These are phyloP conservation scores for Microtus pennsylvanicus DNA, from an alignment of 2,113 vertebrate species.

Conservation along the genomic window DNA sequence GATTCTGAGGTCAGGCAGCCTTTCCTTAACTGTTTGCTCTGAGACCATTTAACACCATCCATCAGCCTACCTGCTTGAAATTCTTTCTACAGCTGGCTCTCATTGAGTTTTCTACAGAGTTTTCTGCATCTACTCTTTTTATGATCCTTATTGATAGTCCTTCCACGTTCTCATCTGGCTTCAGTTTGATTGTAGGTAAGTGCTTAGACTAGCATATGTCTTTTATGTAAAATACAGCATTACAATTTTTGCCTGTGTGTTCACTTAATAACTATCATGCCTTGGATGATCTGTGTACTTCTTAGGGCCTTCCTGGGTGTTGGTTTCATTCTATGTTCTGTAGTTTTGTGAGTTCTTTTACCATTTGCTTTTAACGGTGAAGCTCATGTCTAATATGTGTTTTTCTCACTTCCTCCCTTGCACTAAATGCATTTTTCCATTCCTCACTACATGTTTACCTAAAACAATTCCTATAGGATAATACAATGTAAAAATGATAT, in stretches of 20 bases:
- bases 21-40: neutral
- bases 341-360: neutral
- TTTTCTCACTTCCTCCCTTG: neutral
- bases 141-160: neutral
- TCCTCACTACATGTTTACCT: neutral
- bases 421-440: neutral
- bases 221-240: neutral
- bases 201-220: neutral
- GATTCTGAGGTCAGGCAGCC: constrained; percentile 26
- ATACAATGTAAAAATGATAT: neutral
- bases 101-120: neutral
- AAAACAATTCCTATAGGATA: neutral
- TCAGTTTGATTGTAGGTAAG: neutral
- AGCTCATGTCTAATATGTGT: neutral
- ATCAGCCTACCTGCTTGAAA: neutral
- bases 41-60: constrained; percentile 22
- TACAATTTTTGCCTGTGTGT: neutral
- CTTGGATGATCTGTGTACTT: neutral
- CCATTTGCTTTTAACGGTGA: neutral
- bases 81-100: neutral
- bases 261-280: neutral
- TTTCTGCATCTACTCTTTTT: neutral
- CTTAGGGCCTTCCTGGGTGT: neutral
- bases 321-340: neutral
- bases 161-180: neutral